Conservation (phyloP, 2,888 invertebrate genomes). For the Sinelater perroti region DNA sequence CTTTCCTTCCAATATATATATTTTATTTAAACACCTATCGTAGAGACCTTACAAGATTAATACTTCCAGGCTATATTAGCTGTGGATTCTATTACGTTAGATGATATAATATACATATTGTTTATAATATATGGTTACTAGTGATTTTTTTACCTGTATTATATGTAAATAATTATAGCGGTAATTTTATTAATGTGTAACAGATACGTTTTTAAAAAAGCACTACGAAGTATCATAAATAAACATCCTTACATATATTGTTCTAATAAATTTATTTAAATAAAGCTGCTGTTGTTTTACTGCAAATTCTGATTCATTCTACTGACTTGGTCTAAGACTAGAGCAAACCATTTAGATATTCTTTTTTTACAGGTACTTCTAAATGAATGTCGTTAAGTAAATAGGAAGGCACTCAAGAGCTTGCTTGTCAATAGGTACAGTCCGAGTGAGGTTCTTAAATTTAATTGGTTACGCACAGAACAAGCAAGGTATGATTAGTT, state of each 20-base stretch:
- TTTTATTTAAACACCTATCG: constrained; percentile 40
- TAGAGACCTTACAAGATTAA: constrained; percentile 22
- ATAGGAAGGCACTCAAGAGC: no score
- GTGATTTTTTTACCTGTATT: constrained; percentile 57
- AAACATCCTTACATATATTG: constrained; percentile 41
- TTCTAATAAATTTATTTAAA: constrained; percentile 46
- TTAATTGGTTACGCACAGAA: no score
- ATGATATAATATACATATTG: constrained; percentile 35
- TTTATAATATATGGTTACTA: constrained; percentile 50
- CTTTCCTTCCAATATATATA: constrained; percentile 37
- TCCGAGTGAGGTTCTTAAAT: no score
- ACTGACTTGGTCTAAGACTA: no score
- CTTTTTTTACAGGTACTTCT: no score
- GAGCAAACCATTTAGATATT: no score
- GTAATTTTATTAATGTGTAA: constrained; percentile 49
- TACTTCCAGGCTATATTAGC: constrained; percentile 40
- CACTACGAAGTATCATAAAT: constrained; percentile 44
- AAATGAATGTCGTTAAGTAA: no score
- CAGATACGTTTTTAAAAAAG: constrained; percentile 56
- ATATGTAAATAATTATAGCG: constrained; percentile 56
- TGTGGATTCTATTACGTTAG: constrained; percentile 35
- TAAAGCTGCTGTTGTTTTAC: neutral
- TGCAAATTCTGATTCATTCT: no score
- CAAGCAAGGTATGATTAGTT: no score
- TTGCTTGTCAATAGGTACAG: no score